Base-by-base conservation (phyloP, 1,140 invertebrate genomes). In the Meteorus sp. region DNA sequence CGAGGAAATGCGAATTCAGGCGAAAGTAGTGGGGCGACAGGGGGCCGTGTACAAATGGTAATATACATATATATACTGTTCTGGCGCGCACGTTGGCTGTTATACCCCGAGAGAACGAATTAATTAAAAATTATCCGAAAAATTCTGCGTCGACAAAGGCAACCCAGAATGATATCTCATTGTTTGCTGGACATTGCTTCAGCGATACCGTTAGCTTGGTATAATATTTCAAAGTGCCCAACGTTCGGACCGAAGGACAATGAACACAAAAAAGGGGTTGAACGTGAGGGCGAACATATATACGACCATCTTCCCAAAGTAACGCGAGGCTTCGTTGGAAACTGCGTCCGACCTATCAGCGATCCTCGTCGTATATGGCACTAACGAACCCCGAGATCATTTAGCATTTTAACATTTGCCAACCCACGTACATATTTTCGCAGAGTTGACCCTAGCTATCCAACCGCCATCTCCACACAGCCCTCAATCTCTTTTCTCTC, bases 171-270 rank as follows among this genome's bases (percentile, higher is more conserved):
- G 59, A 65, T 65, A 65, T 65, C 63, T 65, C 63, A 65, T 65
- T 65, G 63, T 65, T 65, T 59, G 60, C 63, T 48, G 64, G 64
- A 67, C 60, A 62, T 64, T 58, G 63, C 55, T 48, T 48, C 62
- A 44, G 39, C 71, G 72, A 73, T 72, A 72, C 67, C 60, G 54
- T 53, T 37, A 43, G 60, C 22, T n/a, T 59, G 44, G 57, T 59
- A 72, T 71, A 70, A 76, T 76, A 76, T 76, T 76, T 75, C 72
- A 74, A 74, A 75, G 68, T 73, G 66, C 59, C 62, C 50, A 44
- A 53, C 39, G 50, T 45, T 29, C n/a, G n/a, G 52, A 56, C 53
- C 27, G 33, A 60, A 56, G 45, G 35, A 56, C 53, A 56, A 56
- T 56, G 60, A 48, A n/a, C n/a, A n/a, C n/a, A n/a, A n/a, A n/a